Percentiles rank a stretch among this genome's conserved stretches.
Evolutionary conservation across 37 sponge, comb jelly and placozoan species (phyloP).

Genomic region (Corticium candelabrum): DNA sequence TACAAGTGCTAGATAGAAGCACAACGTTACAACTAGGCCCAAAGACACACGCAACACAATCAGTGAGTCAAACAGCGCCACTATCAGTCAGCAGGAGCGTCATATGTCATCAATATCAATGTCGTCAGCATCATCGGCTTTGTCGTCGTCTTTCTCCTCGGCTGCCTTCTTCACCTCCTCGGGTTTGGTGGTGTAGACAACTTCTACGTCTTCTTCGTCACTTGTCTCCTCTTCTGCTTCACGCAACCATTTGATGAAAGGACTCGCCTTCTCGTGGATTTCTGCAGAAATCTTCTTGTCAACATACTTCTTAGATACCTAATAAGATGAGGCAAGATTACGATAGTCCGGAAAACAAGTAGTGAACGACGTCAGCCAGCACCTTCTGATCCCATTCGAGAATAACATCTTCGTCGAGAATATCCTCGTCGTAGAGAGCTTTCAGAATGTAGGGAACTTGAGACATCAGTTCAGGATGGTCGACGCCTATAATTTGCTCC

Average conservation of each 20-base stretch:
- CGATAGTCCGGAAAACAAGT: neutral
- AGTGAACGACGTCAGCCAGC: neutral
- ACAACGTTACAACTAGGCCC: no score
- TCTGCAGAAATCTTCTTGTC: conserved; percentile 41
- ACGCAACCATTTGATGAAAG: conserved; percentile 79
- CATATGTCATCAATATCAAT: conserved; percentile 35
- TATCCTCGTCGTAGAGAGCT: conserved; percentile 84
- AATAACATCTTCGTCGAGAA: conserved; percentile 86
- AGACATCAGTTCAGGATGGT: conserved; percentile 61
- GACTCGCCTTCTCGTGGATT: conserved; percentile 71
- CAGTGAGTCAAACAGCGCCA: no score
- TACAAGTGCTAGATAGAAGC: no score
- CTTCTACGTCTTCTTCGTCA: conserved; percentile 61
- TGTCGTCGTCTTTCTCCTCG: conserved; percentile 17
- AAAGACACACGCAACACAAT: no score
- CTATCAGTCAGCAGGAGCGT: no score
- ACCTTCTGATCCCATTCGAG: conserved; percentile 94
- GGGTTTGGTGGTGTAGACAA: conserved; percentile 19
- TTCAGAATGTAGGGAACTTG: conserved; percentile 84
- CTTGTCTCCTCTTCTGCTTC: conserved; percentile 88
- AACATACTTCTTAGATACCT: conserved; percentile 78
- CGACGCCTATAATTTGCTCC: conserved; percentile 79
- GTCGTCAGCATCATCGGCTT: conserved; percentile 23
- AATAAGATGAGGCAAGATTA: neutral
- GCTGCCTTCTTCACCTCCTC: neutral